phyloP scores from a whole-genome alignment of 2,797 vertebrate species.

The Eleutherodactylus coqui region DNA sequence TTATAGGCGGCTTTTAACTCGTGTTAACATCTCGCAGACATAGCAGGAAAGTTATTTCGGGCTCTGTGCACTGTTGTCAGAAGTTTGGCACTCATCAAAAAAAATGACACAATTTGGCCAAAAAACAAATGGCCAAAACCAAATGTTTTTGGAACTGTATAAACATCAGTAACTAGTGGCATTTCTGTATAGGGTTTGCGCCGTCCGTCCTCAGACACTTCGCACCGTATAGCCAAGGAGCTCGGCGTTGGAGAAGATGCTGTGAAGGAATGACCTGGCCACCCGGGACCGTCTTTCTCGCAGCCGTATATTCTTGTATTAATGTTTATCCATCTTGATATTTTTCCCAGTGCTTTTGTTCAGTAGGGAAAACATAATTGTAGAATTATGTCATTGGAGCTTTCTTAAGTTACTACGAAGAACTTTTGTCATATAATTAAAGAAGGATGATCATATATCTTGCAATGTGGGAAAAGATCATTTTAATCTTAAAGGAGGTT shows the following conservation, averaged over 20 bases:
- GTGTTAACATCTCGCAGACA: neutral
- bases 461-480: neutral
- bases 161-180: neutral
- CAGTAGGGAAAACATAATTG: slow-evolving; percentile 1
- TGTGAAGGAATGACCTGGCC: neutral
- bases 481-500: neutral
- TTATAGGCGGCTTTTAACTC: slow-evolving; percentile 2
- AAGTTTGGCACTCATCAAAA: neutral
- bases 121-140: neutral
- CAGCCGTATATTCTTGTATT: neutral
- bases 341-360: slow-evolving; percentile 12
- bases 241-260: neutral
- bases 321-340: neutral
- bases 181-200: neutral
- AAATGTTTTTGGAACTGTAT: neutral
- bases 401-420: neutral
- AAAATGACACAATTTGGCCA: slow-evolving; percentile 10
- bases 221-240: neutral
- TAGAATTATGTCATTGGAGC: neutral
- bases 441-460: neutral
- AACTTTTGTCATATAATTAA: neutral
- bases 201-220: neutral
- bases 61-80: neutral
- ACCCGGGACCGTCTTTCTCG: neutral
- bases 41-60: neutral